phyloP scores from a whole-genome alignment of 2,113 vertebrate genomes.

The Chascanopsetta lugubris region DNA sequence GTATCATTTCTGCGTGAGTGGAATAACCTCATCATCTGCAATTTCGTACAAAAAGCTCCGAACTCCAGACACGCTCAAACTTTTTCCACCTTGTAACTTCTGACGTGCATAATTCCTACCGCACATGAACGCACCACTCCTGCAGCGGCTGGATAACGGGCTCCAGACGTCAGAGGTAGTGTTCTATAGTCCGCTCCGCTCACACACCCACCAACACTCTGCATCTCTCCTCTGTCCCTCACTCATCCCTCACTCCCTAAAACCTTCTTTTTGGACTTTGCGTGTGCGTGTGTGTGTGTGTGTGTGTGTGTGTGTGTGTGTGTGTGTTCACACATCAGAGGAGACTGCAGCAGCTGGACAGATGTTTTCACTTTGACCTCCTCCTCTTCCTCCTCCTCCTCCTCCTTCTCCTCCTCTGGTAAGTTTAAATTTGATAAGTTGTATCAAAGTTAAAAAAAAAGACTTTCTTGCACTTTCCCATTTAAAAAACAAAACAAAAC shows the following conservation, averaged over 20 bases:
- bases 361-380: conserved; percentile 63
- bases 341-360: conserved; percentile 28
- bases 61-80: too few relatives aligned
- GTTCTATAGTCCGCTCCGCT: neutral
- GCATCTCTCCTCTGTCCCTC: neutral
- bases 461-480: neutral
- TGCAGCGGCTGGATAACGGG: neutral
- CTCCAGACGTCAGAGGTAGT: neutral
- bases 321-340: too few relatives aligned
- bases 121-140: conserved; percentile 31
- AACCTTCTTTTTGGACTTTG: neutral
- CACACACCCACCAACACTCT: neutral
- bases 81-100: neutral
- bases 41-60: too few relatives aligned
- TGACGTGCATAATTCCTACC: neutral
- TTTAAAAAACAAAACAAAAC: neutral
- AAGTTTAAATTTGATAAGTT: conserved; percentile 55
- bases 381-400: conserved; percentile 5
- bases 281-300: neutral
- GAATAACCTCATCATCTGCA: too few relatives aligned
- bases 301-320: neutral
- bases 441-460: neutral
- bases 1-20: too few relatives aligned
- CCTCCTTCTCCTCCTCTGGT: conserved; percentile 49
- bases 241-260: neutral